Conservation (phyloP, 2,113 vertebrate genomes). For the Macquaria australasica region DNA sequence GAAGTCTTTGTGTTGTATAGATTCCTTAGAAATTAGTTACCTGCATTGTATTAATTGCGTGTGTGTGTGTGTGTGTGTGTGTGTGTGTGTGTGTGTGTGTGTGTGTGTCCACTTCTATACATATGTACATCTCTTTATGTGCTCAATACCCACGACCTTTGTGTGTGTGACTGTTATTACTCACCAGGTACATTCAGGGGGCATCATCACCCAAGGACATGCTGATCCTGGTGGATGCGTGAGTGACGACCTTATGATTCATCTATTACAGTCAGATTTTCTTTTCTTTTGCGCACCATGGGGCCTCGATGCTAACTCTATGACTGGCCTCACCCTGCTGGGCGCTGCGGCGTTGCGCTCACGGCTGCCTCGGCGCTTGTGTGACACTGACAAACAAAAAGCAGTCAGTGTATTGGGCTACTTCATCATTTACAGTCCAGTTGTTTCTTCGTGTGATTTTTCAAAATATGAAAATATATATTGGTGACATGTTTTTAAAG, state of each 20-base stretch:
- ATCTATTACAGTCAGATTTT: slow-evolving; percentile 54
- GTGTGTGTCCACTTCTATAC: neutral
- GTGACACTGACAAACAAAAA: slow-evolving; percentile 47
- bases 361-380: neutral
- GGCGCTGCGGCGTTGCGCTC: slow-evolving; percentile 3
- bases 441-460: slow-evolving; percentile 17
- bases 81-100: neutral
- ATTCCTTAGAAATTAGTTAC: neutral
- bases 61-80: neutral
- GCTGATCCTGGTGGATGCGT: slow-evolving; percentile 98
- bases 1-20: neutral
- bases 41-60: neutral
- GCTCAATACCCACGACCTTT: slow-evolving; percentile 26
- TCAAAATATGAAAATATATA: too few relatives aligned
- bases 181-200: slow-evolving; percentile 96
- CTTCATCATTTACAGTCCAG: slow-evolving; percentile 39
- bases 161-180: slow-evolving; percentile 56
- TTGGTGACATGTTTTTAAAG: too few relatives aligned
- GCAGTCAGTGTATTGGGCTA: slow-evolving; percentile 5
- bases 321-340: slow-evolving; percentile 35
- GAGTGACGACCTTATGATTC: slow-evolving; percentile 80
- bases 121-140: slow-evolving; percentile 4
- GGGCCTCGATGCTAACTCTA: slow-evolving; percentile 37
- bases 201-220: slow-evolving; percentile 98
- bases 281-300: slow-evolving; percentile 35